Evolutionary conservation across 2,113 vertebrate species (phyloP), one percentile per base, ranked within the genome.

Genomic region (Serinus canaria): DNA sequence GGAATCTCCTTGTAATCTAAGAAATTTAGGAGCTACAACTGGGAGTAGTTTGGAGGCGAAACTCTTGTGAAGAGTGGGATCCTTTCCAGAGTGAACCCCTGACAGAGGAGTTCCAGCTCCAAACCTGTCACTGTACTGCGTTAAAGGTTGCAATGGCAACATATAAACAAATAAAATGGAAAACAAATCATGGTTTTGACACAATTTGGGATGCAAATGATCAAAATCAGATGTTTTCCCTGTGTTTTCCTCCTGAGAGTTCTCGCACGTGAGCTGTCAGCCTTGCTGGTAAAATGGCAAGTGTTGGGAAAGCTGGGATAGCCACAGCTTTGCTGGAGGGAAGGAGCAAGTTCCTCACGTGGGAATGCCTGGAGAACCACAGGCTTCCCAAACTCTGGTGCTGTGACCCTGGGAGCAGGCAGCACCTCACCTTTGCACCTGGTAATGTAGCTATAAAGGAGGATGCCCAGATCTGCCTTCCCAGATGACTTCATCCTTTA

Each of bases 141-240:
- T 52, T 72, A 44, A 73, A 73, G 73, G 87, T 58, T 86, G 83
- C 74, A 93, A 52, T 62, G 50, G 58, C 85, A 94, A 89, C 50
- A 13, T 1, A 33, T 9, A 58, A 85, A 46, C 82, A 84, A 94
- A 80, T 7, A 78, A 84, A 55, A 15, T 14, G 23, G 43, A 62
- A 35, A 55, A 67, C 72, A 58, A 92, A 33, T 27, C 53, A 22
- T 5, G 17, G 30, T 44, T 58, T 83, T 0, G 1, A 14, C 56
- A 68, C 22, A 47, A 23, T 33, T 23, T 21, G 18, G 31, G 49
- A 73, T 11, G 18, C 39, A 74, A 79, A 33, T 2, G 1, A 56
- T 79, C 24, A 62, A 94, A 90, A 89, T 66, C 55, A 86, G 74
- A 90, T 88, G 37, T 69, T 90, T 94, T 83, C 86, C 19, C 3